A percentile compares a stretch with the other conserved stretches of the same genome.
Evolutionary conservation across 2,888 invertebrate genomes (phyloP).

Genomic region (Oscheius sp.): DNA sequence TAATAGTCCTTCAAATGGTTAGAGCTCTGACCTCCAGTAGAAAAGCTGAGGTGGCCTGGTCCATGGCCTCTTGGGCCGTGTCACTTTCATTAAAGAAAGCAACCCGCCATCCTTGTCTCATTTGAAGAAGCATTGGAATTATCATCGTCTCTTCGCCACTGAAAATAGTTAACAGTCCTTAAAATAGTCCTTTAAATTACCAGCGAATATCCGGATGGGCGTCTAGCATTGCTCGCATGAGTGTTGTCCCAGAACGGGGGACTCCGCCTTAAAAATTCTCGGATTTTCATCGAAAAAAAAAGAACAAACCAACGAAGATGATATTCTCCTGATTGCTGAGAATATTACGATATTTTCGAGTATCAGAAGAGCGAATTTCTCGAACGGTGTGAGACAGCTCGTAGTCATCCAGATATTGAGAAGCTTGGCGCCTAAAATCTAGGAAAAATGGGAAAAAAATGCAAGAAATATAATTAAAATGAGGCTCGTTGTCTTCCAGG

Average conservation of each 20-base stretch:
- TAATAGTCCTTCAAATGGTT: background rate
- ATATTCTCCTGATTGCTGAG: constrained; percentile 45
- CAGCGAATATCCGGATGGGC: constrained; percentile 89
- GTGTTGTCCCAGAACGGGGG: constrained; percentile 94
- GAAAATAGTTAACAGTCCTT: constrained; percentile 8
- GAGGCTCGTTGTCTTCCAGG: no score
- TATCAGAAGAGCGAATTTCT: constrained; percentile 12
- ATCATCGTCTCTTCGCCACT: constrained; percentile 80
- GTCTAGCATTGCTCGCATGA: constrained; percentile 96
- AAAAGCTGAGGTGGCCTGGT: constrained; percentile 94
- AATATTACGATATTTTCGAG: constrained; percentile 35
- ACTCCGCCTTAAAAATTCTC: constrained; percentile 89
- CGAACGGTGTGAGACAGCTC: background rate
- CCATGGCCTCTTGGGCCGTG: constrained; percentile 88
- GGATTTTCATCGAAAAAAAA: background rate
- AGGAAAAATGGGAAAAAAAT: background rate
- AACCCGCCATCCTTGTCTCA: constrained; percentile 79
- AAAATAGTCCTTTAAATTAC: constrained; percentile 22
- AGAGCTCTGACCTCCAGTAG: constrained; percentile 76
- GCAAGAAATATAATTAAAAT: no score
- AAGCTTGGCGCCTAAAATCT: background rate
- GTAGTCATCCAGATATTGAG: background rate
- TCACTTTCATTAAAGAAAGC: constrained; percentile 90
- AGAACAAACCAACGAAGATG: constrained; percentile 49
- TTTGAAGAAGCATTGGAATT: constrained; percentile 84